Conservation (phyloP, 1,140 invertebrate species). For the Bicyclus anynana region DNA sequence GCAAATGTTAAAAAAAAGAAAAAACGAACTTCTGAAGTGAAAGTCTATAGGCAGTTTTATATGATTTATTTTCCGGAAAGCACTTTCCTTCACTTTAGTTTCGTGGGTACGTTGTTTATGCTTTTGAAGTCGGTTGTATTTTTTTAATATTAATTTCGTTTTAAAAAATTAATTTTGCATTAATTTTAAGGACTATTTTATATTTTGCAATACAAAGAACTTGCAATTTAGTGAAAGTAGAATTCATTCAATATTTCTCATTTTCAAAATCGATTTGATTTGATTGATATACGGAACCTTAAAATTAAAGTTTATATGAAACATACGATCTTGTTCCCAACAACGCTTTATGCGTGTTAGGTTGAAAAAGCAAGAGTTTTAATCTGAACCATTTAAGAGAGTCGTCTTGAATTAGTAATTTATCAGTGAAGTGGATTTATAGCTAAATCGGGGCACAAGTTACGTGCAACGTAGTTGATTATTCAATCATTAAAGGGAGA, state of each 20-base stretch:
- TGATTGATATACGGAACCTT: background rate
- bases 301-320: background rate
- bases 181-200: too few species aligned
- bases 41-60: too few species aligned
- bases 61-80: too few species aligned
- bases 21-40: too few species aligned
- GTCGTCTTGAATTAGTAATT: constrained; percentile 35
- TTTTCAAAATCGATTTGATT: background rate
- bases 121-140: too few species aligned
- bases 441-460: constrained; percentile 6
- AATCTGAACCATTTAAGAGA: constrained; percentile 20
- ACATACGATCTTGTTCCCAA: constrained; percentile 14
- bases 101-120: too few species aligned
- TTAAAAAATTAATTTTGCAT: too few species aligned
- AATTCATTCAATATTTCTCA: background rate
- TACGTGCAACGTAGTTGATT: constrained; percentile 23
- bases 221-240: too few species aligned
- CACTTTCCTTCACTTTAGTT: too few species aligned
- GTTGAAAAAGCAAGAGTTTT: constrained; percentile 5
- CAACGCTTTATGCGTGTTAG: constrained; percentile 17
- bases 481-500: constrained; percentile 11
- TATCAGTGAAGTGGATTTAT: constrained; percentile 21
- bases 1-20: too few species aligned
- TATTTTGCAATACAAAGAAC: too few species aligned
- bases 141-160: too few species aligned